Evolutionary conservation across 2,888 invertebrate species (phyloP).

Genomic region (Drosophila niveifrons): DNA sequence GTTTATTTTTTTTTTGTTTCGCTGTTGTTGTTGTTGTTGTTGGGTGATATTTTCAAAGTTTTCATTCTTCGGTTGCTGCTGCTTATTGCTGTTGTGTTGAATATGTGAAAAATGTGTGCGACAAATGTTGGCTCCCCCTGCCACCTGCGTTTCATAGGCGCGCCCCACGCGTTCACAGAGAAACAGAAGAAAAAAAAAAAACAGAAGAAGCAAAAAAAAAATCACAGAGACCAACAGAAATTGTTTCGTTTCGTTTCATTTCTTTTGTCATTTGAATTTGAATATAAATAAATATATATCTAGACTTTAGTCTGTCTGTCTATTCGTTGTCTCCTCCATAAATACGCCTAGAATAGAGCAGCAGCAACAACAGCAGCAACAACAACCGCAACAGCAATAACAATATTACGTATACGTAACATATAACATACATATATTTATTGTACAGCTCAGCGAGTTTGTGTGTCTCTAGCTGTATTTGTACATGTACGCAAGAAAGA

Average conservation of each 20-base stretch:
- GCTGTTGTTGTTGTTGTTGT: constrained; percentile 19
- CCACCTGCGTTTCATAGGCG: background rate
- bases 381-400: constrained; percentile 19
- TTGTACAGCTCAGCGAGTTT: constrained; percentile 28
- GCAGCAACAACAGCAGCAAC: constrained; percentile 15
- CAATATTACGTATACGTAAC: constrained; percentile 61
- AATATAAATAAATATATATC: constrained; percentile 74
- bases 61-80: constrained; percentile 12
- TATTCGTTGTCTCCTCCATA: constrained; percentile 62
- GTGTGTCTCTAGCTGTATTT: constrained; percentile 9
- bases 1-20: constrained; percentile 3
- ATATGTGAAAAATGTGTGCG: constrained; percentile 80
- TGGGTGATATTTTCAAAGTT: constrained; percentile 16
- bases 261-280: constrained; percentile 77
- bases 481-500: background rate
- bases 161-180: constrained; percentile 14
- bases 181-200: constrained; percentile 19
- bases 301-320: constrained; percentile 64
- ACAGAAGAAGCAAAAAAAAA: constrained; percentile 18
- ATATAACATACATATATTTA: constrained; percentile 47
- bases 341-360: constrained; percentile 38
- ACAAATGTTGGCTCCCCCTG: constrained; percentile 60
- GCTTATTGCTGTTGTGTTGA: constrained; percentile 37
- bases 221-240: constrained; percentile 45
- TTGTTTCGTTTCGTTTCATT: constrained; percentile 73